phyloP scores from a whole-genome alignment of 2,797 vertebrate species.

The Pteronotus mesoamericanus region DNA sequence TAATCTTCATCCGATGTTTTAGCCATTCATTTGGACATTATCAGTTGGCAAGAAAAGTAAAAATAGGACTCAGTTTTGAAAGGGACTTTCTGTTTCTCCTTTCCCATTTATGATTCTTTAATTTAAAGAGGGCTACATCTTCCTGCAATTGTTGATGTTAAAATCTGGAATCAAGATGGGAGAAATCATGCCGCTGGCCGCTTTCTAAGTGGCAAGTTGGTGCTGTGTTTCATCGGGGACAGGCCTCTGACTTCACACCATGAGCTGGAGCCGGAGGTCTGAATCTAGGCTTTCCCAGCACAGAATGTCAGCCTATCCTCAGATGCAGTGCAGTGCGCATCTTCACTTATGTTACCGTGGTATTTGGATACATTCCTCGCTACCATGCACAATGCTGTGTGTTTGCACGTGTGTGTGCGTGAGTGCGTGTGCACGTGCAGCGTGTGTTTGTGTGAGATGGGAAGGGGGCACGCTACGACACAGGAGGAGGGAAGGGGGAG shows the following conservation, averaged over 20 bases:
- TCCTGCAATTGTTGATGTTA: background rate
- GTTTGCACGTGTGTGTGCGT: too few relatives aligned
- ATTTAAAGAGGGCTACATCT: background rate
- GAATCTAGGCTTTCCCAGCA: background rate
- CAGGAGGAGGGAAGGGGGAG: background rate
- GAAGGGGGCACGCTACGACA: background rate
- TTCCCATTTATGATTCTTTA: background rate
- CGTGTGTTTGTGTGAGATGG: background rate
- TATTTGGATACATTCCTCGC: background rate
- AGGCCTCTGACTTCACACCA: background rate
- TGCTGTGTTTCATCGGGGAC: background rate
- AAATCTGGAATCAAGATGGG: background rate
- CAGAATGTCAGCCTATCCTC: background rate
- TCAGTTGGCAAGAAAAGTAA: background rate
- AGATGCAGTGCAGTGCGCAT: background rate
- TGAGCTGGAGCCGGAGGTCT: background rate
- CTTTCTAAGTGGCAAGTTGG: background rate
- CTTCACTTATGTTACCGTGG: background rate
- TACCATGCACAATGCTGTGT: background rate
- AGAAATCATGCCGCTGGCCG: rapidly evolving
- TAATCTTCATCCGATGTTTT: background rate
- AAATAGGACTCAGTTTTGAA: background rate
- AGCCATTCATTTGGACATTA: background rate
- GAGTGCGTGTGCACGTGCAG: too few relatives aligned
- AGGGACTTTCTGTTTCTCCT: background rate